phyloP scores from a whole-genome alignment of 2,888 invertebrate genomes.

The Zaprionus obscuricornis region DNA sequence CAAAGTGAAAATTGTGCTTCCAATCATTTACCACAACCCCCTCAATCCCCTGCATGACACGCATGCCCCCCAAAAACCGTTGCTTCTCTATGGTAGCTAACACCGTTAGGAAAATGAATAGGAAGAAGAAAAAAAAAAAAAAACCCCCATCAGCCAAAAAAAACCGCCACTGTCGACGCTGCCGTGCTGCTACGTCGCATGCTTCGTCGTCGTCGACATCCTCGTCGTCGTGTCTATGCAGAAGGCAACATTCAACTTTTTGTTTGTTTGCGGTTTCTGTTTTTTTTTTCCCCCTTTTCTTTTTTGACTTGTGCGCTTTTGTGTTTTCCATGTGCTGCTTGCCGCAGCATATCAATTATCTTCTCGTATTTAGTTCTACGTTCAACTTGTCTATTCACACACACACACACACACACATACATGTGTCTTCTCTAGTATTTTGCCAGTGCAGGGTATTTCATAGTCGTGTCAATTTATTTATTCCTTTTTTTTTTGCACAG shows the following conservation, averaged over 20 bases:
- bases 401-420: conserved; percentile 9
- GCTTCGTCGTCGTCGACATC: neutral
- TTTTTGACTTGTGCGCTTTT: conserved; percentile 63
- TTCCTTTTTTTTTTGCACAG: no score
- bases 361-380: conserved; percentile 62
- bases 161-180: no score
- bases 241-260: conserved; percentile 43
- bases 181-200: neutral
- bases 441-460: no score
- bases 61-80: conserved; percentile 4
- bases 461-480: no score
- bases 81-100: neutral
- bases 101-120: no score
- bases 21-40: neutral
- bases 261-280: conserved; percentile 74
- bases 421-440: no score
- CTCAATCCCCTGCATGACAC: conserved; percentile 4
- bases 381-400: neutral
- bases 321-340: conserved; percentile 60
- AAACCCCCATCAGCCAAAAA: no score
- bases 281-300: neutral
- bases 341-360: conserved; percentile 66
- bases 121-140: no score
- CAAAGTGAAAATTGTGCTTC: conserved; percentile 44
- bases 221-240: neutral